Conservation (phyloP, 2,113 vertebrate genomes). For the Serinus canaria region DNA sequence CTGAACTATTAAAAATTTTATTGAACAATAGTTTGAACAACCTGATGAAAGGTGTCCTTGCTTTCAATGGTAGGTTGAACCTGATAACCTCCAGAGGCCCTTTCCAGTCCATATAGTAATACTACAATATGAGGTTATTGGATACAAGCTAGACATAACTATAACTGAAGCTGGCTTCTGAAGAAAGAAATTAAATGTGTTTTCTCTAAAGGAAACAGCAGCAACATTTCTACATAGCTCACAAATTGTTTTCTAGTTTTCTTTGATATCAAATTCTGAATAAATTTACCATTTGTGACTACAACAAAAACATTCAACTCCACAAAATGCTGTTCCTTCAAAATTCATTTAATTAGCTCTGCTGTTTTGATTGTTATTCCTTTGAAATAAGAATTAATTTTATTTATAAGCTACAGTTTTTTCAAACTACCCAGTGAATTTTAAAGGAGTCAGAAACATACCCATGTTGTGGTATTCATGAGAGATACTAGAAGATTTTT, state of each 20-base stretch:
- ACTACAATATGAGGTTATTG: neutral
- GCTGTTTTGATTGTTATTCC: neutral
- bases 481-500: neutral
- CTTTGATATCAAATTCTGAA: neutral
- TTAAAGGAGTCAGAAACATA: neutral
- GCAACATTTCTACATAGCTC: neutral
- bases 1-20: neutral
- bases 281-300: neutral
- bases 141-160: neutral
- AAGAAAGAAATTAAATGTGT: neutral
- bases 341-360: neutral
- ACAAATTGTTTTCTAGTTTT: neutral
- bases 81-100: neutral
- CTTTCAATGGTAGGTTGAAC: neutral
- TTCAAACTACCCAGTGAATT: neutral
- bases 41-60: neutral
- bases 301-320: neutral
- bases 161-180: neutral
- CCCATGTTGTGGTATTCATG: neutral
- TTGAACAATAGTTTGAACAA: neutral
- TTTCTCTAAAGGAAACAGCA: neutral
- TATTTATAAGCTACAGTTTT: neutral
- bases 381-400: neutral
- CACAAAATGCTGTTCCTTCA: neutral
- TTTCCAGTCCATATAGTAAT: neutral